phyloP scores from a whole-genome alignment of 2,888 invertebrate genomes.

The Rambutsinella grinnellia region DNA sequence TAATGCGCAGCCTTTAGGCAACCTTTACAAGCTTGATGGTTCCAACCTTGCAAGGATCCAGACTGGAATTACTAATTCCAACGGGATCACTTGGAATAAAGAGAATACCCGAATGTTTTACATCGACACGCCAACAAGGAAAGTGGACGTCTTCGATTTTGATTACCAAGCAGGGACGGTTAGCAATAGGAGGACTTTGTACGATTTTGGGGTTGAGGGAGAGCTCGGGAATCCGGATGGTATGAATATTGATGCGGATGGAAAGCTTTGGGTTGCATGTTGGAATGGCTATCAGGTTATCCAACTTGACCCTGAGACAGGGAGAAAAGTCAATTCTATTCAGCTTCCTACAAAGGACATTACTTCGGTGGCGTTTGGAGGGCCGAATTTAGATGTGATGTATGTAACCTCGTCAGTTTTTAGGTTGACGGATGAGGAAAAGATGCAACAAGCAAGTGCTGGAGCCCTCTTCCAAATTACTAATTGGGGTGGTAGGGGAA shows the following conservation, averaged over 20 bases:
- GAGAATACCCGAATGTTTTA: constrained; percentile 82
- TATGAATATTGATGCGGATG: constrained; percentile 70
- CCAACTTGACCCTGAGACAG: constrained; percentile 74
- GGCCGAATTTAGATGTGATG: constrained; percentile 75
- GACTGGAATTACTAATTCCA: constrained; percentile 75
- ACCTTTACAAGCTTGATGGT: constrained; percentile 25
- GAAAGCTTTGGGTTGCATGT: constrained; percentile 71
- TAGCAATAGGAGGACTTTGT: constrained; percentile 67
- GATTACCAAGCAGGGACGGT: constrained; percentile 74
- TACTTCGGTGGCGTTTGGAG: constrained; percentile 80
- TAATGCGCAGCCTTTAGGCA: constrained; percentile 14
- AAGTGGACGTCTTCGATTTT: constrained; percentile 80
- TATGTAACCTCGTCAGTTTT: constrained; percentile 73
- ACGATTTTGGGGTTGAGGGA: constrained; percentile 65
- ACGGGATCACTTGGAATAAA: constrained; percentile 82
- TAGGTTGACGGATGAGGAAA: constrained; percentile 20
- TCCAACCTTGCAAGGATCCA: constrained; percentile 18
- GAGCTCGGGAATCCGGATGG: constrained; percentile 70
- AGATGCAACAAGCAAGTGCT: constrained; percentile 39
- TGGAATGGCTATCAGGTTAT: constrained; percentile 75
- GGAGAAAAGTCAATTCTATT: constrained; percentile 73
- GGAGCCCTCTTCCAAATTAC: constrained; percentile 48
- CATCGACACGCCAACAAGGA: constrained; percentile 79
- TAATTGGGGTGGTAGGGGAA: constrained; percentile 33
- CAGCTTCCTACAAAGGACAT: constrained; percentile 75